Percentiles rank a stretch among this genome's conserved stretches.
Evolutionary conservation across 2,888 invertebrate genomes (phyloP).

Genomic region (Agrilus mali): DNA sequence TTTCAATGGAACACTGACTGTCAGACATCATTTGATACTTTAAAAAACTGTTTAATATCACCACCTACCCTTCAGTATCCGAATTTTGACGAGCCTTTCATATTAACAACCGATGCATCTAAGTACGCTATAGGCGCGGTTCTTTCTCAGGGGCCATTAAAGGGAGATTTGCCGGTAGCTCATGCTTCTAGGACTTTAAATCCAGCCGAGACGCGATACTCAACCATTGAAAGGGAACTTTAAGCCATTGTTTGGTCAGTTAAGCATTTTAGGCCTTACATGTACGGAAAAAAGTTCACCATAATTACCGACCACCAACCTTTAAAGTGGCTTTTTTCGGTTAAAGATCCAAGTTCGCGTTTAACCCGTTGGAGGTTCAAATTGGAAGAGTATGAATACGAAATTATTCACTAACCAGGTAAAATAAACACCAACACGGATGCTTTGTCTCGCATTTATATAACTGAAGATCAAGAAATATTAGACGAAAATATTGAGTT

Average conservation of each 20-base stretch:
- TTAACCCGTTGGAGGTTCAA: background rate
- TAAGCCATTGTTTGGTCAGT: constrained; percentile 12
- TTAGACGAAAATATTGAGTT: too few relatives aligned
- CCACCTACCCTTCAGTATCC: constrained; percentile 15
- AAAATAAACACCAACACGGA: constrained; percentile 7
- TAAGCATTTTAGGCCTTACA: constrained; percentile 13
- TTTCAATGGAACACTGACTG: constrained; percentile 5
- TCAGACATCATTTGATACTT: constrained; percentile 11
- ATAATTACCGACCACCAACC: constrained; percentile 13
- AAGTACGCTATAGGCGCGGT: constrained; percentile 14
- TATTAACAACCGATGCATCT: constrained; percentile 16
- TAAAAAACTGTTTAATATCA: constrained; percentile 10
- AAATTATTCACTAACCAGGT: constrained; percentile 6
- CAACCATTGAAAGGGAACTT: constrained; percentile 15
- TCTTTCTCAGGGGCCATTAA: constrained; percentile 12
- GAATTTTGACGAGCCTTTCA: constrained; percentile 16
- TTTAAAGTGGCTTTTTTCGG: constrained; percentile 6
- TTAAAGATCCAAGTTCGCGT: too few relatives aligned
- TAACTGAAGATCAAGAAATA: background rate
- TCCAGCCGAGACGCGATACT: constrained; percentile 9
- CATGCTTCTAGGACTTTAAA: constrained; percentile 11
- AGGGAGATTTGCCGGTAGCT: constrained; percentile 11
- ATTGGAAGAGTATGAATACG: constrained; percentile 2
- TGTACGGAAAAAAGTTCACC: constrained; percentile 8
- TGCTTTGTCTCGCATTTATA: constrained; percentile 4